A percentile compares a stretch with the other conserved stretches of the same genome.
Conservation (phyloP, 2,888 invertebrate genomes). For the Lumbricus terrestris region DNA sequence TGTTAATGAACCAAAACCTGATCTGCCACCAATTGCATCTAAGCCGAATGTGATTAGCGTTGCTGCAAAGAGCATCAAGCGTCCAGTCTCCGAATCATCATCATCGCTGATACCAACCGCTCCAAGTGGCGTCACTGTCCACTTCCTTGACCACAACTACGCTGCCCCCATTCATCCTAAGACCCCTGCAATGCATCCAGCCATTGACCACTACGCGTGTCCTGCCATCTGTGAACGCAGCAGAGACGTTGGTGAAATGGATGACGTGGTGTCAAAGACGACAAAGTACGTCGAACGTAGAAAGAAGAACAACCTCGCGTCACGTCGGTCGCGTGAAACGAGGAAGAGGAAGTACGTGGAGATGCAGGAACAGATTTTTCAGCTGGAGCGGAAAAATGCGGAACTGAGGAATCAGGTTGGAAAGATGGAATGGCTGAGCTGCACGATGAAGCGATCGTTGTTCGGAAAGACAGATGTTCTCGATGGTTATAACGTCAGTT, state of each 20-base stretch:
- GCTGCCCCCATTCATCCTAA: neutral
- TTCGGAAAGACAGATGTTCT: neutral
- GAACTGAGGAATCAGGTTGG: slow-evolving; percentile 44
- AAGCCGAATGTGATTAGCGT: neutral
- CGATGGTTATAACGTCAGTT: neutral
- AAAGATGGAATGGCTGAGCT: slow-evolving; percentile 50
- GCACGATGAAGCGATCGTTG: slow-evolving; percentile 45
- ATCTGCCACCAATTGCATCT: neutral
- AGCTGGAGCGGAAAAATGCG: slow-evolving; percentile 45
- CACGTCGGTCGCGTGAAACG: slow-evolving; percentile 48
- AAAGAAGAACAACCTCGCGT: slow-evolving; percentile 53
- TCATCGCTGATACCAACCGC: neutral
- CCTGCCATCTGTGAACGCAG: neutral
- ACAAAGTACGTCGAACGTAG: slow-evolving; percentile 44
- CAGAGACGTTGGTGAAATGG: neutral
- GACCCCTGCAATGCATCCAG: neutral
- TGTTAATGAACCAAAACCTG: neutral
- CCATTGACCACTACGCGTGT: neutral
- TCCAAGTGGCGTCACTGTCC: neutral
- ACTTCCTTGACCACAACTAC: neutral
- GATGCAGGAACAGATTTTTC: slow-evolving; percentile 48
- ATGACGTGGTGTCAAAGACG: neutral
- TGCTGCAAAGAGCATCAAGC: neutral
- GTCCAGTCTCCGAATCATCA: neutral
- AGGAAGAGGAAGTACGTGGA: slow-evolving; percentile 47